Evolutionary conservation across 2,797 vertebrate species (phyloP).

Genomic region (Hapalemur alaotrensis): DNA sequence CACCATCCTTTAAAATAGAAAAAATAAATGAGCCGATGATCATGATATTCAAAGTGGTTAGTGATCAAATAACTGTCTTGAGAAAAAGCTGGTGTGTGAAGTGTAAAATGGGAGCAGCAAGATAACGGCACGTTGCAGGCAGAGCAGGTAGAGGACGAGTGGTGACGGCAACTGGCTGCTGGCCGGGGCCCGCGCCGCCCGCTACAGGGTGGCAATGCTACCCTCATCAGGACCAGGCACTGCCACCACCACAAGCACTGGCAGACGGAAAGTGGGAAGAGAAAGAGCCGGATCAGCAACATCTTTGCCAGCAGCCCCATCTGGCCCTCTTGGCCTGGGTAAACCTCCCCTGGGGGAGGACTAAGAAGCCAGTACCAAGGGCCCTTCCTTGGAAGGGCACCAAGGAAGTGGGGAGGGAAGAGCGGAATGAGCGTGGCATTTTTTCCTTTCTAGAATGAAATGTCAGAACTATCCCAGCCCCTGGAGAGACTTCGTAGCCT

Average conservation of each 20-base stretch:
- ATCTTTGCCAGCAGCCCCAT: conserved; percentile 52
- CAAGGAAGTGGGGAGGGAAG: not conserved
- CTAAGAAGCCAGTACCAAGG: conserved; percentile 39
- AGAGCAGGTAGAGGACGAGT: not conserved
- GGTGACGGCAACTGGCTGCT: not conserved
- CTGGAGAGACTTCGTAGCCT: not conserved
- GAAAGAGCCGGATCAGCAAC: conserved; percentile 36
- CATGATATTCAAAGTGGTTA: conserved; percentile 67
- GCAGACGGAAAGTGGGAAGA: conserved; percentile 11
- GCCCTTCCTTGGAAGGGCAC: conserved; percentile 46
- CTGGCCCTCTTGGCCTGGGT: conserved; percentile 48
- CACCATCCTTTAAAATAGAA: conserved; percentile 70
- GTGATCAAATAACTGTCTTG: conserved; percentile 62
- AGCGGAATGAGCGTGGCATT: not conserved
- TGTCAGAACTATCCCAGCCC: not conserved
- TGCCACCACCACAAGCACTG: conserved; percentile 6
- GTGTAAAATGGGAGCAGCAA: conserved; percentile 31
- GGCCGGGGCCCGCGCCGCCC: not conserved
- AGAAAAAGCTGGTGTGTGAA: conserved; percentile 51
- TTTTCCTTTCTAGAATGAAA: conserved; percentile 19
- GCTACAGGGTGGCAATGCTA: not conserved
- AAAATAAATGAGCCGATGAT: conserved; percentile 68
- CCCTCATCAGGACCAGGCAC: not conserved
- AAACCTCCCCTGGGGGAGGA: not conserved
- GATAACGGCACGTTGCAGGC: not conserved